Base-by-base conservation (phyloP, 2,797 vertebrate genomes). In the Pantherophis vulpinus region DNA sequence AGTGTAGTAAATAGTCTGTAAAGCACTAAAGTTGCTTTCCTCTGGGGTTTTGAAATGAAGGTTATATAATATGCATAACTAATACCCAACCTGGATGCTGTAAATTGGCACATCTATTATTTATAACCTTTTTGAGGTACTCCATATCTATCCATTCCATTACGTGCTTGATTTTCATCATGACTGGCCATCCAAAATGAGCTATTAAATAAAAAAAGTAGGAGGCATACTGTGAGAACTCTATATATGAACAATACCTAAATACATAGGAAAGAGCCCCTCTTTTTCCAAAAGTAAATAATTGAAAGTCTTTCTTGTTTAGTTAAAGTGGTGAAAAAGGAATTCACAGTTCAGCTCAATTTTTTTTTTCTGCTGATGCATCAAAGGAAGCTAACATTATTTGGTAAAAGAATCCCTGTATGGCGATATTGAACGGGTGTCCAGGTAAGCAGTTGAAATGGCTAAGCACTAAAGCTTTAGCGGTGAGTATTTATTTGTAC, bases 101-200 rank as follows among this genome's bases (percentile, higher is more conserved):
- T 93, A 86, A 90, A 63, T 90, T 93, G 55, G 23, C 12, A 11
- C 55, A 93, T 32, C 47, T 90, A 32, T 90, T 86, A 89, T 60
- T 27, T 90, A 32, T 47, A 86, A 90, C 29, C 37, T 55, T 60
- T 89, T 58, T 47, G n/a, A 47, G 58, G 74, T 37, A n/a, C 58
- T 66, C 59, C 59, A 66, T 86, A 66, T 63, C 74, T 42, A 29
- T 32, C 61, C 47, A 56, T 90, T 32, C 51, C 32, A 93, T 86
- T 63, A 88, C 11, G 23, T 51, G 63, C 74, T 86, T 51, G 32
- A 86, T 32, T 54, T 18, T 89, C 25, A 88, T 92, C 66, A 51
- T 70, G 88, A 60, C n/a, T 93, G 60, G 32, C n/a, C n/a, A 42
- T 90, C 51, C n/a, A 86, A 60, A 90, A 86, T 86, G 74, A 93